Conservation (phyloP, 2,113 vertebrate genomes). For the Pangasianodon gigas region DNA sequence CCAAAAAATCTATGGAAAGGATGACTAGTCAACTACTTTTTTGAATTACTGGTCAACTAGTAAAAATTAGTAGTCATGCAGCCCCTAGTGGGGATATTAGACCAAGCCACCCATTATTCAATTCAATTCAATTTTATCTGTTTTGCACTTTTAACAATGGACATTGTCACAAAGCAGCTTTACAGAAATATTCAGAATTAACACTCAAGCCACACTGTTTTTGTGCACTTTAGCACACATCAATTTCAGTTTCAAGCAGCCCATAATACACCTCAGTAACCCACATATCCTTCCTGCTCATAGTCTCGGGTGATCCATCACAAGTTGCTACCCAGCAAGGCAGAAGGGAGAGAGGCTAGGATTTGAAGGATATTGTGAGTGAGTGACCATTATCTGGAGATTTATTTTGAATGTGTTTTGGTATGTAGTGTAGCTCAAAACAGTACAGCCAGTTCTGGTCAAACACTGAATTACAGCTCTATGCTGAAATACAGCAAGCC, state of each 20-base stretch:
- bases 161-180: no score
- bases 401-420: conserved; percentile 53
- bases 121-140: no score
- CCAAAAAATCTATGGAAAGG: not conserved
- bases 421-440: conserved; percentile 49
- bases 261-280: conserved; percentile 32
- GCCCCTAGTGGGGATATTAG: not conserved
- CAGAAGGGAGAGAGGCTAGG: conserved; percentile 37
- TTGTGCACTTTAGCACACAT: not conserved
- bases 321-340: conserved; percentile 49
- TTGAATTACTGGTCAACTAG: not conserved
- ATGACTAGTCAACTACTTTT: not conserved
- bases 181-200: no score
- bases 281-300: conserved; percentile 43
- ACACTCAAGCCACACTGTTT: not conserved
- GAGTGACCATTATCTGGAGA: conserved; percentile 47
- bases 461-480: conserved; percentile 51
- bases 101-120: not conserved
- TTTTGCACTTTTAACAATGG: no score
- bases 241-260: not conserved
- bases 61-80: not conserved
- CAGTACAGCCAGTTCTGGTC: conserved; percentile 36
- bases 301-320: conserved; percentile 54
- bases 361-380: conserved; percentile 20
- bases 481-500: conserved; percentile 34